Evolutionary conservation across 2,113 vertebrate species (phyloP).

Genomic region (Oreochromis aureus): DNA sequence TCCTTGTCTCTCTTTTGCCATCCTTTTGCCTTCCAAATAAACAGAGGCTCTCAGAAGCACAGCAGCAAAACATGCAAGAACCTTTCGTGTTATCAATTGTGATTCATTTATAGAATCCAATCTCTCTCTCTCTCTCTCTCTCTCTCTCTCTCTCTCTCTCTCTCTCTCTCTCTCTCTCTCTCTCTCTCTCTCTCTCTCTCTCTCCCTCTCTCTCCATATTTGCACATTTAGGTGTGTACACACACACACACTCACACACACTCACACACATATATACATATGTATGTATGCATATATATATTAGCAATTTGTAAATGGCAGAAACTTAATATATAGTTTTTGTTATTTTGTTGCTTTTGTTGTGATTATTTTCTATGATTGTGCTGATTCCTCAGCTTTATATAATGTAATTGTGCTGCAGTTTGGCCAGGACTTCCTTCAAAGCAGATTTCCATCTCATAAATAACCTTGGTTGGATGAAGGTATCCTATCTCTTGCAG

Average conservation of each 20-base stretch:
- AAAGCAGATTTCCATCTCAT: not conserved
- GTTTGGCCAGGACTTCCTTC: not conserved
- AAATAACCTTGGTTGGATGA: not conserved
- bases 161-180: not conserved
- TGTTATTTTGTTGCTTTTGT: not conserved
- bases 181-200: not conserved
- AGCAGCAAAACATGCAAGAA: not conserved
- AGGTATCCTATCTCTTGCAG: slow-evolving; percentile 2
- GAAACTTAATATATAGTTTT: not conserved
- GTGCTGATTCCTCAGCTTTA: not conserved
- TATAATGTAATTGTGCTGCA: not conserved
- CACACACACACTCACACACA: not conserved
- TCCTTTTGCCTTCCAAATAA: not conserved
- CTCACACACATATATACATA: not conserved
- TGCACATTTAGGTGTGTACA: too few species aligned
- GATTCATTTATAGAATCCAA: not conserved
- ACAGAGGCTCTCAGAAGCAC: not conserved
- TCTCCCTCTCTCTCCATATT: not conserved
- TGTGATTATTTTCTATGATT: not conserved
- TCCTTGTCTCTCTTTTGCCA: slow-evolving; percentile 15
- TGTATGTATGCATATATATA: not conserved
- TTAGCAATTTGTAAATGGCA: not conserved
- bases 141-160: not conserved
- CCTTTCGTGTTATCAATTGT: not conserved
- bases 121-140: not conserved